Conservation (phyloP, 2,888 invertebrate species). For the Pasiphila rectangulata region DNA sequence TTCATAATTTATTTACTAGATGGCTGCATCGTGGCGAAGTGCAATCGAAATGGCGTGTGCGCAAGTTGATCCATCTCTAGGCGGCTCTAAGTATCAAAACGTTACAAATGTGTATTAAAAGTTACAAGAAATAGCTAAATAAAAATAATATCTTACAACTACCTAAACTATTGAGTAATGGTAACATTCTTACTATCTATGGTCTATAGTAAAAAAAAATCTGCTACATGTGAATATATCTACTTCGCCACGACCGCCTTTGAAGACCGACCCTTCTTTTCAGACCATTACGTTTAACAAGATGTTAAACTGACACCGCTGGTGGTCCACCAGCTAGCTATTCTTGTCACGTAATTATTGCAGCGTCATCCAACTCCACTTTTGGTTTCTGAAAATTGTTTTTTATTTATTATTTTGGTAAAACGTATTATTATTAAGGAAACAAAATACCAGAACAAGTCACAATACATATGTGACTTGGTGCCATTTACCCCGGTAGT, state of each 20-base stretch:
- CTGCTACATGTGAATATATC: constrained; percentile 24
- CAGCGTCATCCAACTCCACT: constrained; percentile 5
- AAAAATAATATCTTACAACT: constrained; percentile 13
- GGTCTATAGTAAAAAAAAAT: too few species aligned
- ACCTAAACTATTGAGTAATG: constrained; percentile 24
- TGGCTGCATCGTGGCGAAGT: constrained; percentile 18
- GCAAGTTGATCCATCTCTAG: constrained; percentile 21
- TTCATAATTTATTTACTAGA: too few species aligned
- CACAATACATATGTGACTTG: too few species aligned
- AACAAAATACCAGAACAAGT: too few species aligned
- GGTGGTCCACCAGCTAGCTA: not conserved
- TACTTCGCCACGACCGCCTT: constrained; percentile 27
- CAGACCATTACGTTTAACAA: constrained; percentile 16
- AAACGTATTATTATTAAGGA: too few species aligned
- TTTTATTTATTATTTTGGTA: not conserved
- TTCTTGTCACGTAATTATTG: constrained; percentile 10
- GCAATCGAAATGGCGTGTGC: constrained; percentile 23
- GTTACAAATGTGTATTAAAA: constrained; percentile 5
- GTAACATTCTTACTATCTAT: constrained; percentile 27
- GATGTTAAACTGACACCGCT: constrained; percentile 4
- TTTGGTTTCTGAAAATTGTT: constrained; percentile 16
- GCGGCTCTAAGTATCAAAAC: constrained; percentile 24
- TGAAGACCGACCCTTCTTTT: constrained; percentile 15
- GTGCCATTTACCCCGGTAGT: too few species aligned
- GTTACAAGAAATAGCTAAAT: constrained; percentile 14